phyloP scores from a whole-genome alignment of 2,888 invertebrate species.

The Melolontha melolontha region DNA sequence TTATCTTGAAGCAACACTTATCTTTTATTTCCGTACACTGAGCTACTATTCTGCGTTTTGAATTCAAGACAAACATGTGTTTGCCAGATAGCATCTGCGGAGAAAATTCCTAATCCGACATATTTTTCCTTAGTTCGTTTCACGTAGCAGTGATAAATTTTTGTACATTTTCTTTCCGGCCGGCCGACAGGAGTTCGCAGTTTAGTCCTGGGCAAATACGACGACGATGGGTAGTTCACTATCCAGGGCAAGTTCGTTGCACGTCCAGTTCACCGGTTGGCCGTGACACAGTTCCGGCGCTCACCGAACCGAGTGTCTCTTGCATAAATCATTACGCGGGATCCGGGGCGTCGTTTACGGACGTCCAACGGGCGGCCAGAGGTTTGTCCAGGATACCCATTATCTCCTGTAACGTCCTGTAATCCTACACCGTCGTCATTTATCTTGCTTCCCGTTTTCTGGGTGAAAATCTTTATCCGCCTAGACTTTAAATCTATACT shows the following conservation, averaged over 20 bases:
- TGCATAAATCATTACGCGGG: slow-evolving; percentile 55
- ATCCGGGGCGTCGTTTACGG: too few species aligned
- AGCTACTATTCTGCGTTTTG: too few species aligned
- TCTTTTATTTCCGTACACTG: too few species aligned
- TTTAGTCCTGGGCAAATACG: too few species aligned
- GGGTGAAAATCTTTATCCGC: slow-evolving; percentile 42
- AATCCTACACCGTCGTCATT: slow-evolving; percentile 50
- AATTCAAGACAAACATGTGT: too few species aligned
- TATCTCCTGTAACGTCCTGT: slow-evolving; percentile 50
- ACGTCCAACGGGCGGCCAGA: slow-evolving; percentile 34
- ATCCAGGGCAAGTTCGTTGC: too few species aligned
- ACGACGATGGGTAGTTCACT: too few species aligned
- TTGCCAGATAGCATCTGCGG: neutral
- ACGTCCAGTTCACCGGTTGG: slow-evolving; percentile 12
- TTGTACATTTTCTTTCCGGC: slow-evolving; percentile 6
- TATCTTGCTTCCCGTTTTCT: slow-evolving; percentile 47
- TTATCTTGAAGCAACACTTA: too few species aligned
- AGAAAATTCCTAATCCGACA: neutral
- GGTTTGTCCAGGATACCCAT: slow-evolving; percentile 54
- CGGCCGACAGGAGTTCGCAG: neutral
- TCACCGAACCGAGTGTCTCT: slow-evolving; percentile 41
- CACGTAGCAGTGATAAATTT: slow-evolving; percentile 13
- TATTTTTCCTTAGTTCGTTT: neutral
- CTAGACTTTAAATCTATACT: neutral
- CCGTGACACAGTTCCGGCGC: slow-evolving; percentile 29